Evolutionary conservation across 2,888 invertebrate genomes (phyloP), one percentile per base, ranked within the genome.

Genomic region (Eulithis testata): DNA sequence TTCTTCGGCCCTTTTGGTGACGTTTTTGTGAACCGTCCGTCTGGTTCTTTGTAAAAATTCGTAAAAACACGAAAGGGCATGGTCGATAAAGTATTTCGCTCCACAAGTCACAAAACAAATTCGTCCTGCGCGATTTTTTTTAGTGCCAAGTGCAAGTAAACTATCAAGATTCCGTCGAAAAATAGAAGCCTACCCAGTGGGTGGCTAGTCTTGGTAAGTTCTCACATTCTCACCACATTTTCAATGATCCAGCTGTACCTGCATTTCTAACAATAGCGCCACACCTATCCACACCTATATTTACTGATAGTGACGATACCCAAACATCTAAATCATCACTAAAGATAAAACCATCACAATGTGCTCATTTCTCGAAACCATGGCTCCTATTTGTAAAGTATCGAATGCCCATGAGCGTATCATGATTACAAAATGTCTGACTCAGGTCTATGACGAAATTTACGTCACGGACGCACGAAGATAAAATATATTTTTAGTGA

Each of bases 121-220:
- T 87, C 84, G 85, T 73, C 83, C 84, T 86, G 85, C 87, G 92
- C 88, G 86, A 87, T 89, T 87, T 92, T 93, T 93, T 92, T 90
- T 88, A 86, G 90, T 91, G 91, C 91, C 89, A 89, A 92, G 93
- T 93, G 93, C 91, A 85, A 91, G 83, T 93, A 95, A 95, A 94
- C 95, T 94, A 94, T 94, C 96, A 96, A 95, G 95, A 96, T 96
- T 96, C 96, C 96, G 96, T 95, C 96, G 94, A 95, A 94, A 96
- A 95, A 93, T 94, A 94, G 93, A 94, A 95, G 94, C 95, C 96
- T 94, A 95, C 96, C 96, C 96, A 95, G 94, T 95, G 96, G 96
- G 96, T 96, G 96, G 96, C 96, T 94, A 93, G 94, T 91, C 93
- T 94, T 94, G 95, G 95, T 95, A 87, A 94, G 94, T 89, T 74